Base-by-base conservation (phyloP, 2,797 vertebrate species). In the Oryzias sinensis region DNA sequence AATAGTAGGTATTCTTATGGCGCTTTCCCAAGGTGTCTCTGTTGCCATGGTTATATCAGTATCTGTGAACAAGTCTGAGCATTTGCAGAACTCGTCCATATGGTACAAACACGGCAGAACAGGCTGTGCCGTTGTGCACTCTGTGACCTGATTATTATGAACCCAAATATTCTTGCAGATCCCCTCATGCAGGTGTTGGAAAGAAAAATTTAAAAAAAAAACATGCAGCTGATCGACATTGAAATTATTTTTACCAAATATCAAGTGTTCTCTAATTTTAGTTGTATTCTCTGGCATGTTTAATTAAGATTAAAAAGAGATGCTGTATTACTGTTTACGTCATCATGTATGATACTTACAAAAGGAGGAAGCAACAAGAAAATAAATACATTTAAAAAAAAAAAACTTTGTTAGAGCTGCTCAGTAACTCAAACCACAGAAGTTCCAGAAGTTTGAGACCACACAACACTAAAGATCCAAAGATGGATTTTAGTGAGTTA, bases 11-110 rank as follows among this genome's bases (percentile, higher is more conserved):
- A 65, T 71, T 79, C 62, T 51, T 70, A 52, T 63, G 75, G 78
- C 60, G 52, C 70, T 82, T 66, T 76, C 56, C 62, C 66, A 69
- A 65, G 64, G 71, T 86, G 71, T 77, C 81, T 85, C 78, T 72
- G 86, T 88, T 90, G 81, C 87, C 82, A 90, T 89, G 86, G 88
- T 82, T 85, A 86, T 86, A 79, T 82, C 77, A 77, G 79, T 78
- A 80, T 85, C 73, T 77, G 76, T 58, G 76, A 80, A 80, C 53
- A 65, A 80, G 72, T 54, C 81, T 83, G 81, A 77, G 68, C 71
- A 56, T 82, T 82, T 76, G 43, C 57, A 7, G 22, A 79, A 68
- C 74, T 74, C 62, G 69, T 62, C 65, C 61, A 71, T 72, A 74
- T 62, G 55, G 76, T 76, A 67, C 57, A 59, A 71, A 76, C 63